Base-by-base conservation (phyloP, 2,888 invertebrate genomes). In the Myathropa florea region DNA sequence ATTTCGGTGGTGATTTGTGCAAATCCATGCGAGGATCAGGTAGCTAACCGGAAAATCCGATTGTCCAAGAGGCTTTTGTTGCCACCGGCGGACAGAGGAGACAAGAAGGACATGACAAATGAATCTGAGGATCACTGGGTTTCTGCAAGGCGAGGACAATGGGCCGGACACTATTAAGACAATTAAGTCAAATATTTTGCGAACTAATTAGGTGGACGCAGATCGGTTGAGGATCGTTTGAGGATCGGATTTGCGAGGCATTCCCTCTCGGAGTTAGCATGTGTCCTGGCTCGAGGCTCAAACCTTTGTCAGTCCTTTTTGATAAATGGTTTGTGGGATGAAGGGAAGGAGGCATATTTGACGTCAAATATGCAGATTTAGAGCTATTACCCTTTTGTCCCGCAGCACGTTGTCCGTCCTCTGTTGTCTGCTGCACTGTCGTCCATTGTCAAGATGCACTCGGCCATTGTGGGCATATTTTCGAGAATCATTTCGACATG, bases 141-240 rank as follows among this genome's bases (percentile, higher is more conserved):
- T 77, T 85, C 21, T 36, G 46, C 18, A n/a, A n/a, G 81, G 75
- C 82, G 61, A 79, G 67, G 36, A 86, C 86, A 86, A 86, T 82
- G 78, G 83, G 86, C 64, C 71, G 86, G 82, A 28, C 78, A 77
- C 72, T 55, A 77, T 85, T 82, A 68, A 70, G 70, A 68, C 82
- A 86, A 86, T 86, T 86, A 86, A 83, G 86, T 86, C 83, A 79
- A 86, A 86, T 86, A 79, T 86, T 86, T 86, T 86, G 83, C 86
- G 86, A 86, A 73, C 82, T 79, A 86, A 86, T 86, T 86, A 86
- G 70, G 78, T 68, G 10, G 36, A 70, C 61, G 46, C 46, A 39
- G 39, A 39, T n/a, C n/a, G 33, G 39, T n/a, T 39, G 36, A 39
- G 36, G 68, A 82, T 59, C 72, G 60, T 23, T 67, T 60, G 46